Percentiles rank a stretch among this genome's conserved stretches.
Evolutionary conservation across 2,888 invertebrate genomes (phyloP).

Genomic region (Dinocampus coccinellae): DNA sequence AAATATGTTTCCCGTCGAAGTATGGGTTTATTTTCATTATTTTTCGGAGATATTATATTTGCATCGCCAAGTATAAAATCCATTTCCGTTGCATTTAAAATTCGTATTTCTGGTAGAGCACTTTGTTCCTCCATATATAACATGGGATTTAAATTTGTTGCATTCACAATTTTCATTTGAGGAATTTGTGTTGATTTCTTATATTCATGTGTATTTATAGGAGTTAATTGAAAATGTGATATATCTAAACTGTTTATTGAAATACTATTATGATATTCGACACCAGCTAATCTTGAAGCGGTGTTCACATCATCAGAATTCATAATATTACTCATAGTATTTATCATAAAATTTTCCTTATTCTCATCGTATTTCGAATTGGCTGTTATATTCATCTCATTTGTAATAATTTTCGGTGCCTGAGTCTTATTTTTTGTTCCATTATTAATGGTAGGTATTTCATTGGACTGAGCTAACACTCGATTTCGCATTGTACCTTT

Average conservation of each 20-base stretch:
- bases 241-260: conserved; percentile 40
- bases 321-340: neutral
- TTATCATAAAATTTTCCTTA: conserved; percentile 10
- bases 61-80: conserved; percentile 34
- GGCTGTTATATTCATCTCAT: neutral
- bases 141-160: no score
- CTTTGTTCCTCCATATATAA: no score
- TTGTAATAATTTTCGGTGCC: neutral
- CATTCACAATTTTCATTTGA: neutral
- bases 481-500: conserved; percentile 8
- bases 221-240: conserved; percentile 30
- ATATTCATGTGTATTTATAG: neutral
- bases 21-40: conserved; percentile 3
- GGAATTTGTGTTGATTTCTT: neutral
- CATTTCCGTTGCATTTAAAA: neutral
- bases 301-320: neutral
- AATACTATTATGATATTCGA: conserved; percentile 49
- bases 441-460: conserved; percentile 2
- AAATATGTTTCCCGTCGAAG: conserved; percentile 58
- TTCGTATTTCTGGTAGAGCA: neutral
- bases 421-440: neutral
- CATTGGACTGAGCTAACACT: conserved; percentile 36
- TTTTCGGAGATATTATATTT: conserved; percentile 35
- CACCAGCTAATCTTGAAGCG: neutral
- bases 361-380: neutral